These are phyloP conservation scores for Agrypnus murinus DNA, from an alignment of 2,888 invertebrate species.

Conservation along the genomic window DNA sequence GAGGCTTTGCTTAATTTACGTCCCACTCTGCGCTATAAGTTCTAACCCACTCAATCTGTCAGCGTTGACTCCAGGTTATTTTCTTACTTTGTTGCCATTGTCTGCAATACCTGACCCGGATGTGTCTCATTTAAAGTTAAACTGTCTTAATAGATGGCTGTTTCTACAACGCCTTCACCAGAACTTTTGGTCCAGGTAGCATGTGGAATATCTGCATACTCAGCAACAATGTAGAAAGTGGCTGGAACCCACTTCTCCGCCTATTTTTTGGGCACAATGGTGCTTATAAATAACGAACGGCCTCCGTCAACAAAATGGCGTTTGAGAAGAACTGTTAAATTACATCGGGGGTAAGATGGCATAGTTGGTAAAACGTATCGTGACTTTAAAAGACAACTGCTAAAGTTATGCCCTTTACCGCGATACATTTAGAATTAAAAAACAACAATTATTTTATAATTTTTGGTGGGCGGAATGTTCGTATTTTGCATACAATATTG, in stretches of 20 bases:
- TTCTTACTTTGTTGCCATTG: slow-evolving; percentile 44
- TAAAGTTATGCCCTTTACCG: slow-evolving; percentile 13
- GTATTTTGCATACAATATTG: too few species aligned
- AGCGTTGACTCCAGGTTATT: too few species aligned
- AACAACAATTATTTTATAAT: background rate
- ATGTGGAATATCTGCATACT: slow-evolving; percentile 36
- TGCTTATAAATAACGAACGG: background rate
- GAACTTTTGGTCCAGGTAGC: slow-evolving; percentile 29
- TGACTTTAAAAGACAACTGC: background rate
- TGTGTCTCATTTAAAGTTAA: slow-evolving; percentile 15
- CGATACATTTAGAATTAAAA: background rate
- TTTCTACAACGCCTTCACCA: too few species aligned
- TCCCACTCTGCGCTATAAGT: slow-evolving; percentile 55
- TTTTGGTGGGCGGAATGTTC: slow-evolving; percentile 8
- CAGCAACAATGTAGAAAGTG: too few species aligned
- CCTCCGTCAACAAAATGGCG: background rate
- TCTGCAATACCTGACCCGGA: slow-evolving; percentile 40
- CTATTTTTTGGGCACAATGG: background rate
- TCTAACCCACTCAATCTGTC: slow-evolving; percentile 55
- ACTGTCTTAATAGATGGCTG: slow-evolving; percentile 32
- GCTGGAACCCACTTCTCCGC: too few species aligned
- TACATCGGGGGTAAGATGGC: slow-evolving; percentile 1
- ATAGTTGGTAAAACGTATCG: background rate
- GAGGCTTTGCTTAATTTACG: slow-evolving; percentile 61
- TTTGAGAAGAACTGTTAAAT: background rate